phyloP scores from a whole-genome alignment of 2,797 vertebrate species.

The Acanthurus lineatus region DNA sequence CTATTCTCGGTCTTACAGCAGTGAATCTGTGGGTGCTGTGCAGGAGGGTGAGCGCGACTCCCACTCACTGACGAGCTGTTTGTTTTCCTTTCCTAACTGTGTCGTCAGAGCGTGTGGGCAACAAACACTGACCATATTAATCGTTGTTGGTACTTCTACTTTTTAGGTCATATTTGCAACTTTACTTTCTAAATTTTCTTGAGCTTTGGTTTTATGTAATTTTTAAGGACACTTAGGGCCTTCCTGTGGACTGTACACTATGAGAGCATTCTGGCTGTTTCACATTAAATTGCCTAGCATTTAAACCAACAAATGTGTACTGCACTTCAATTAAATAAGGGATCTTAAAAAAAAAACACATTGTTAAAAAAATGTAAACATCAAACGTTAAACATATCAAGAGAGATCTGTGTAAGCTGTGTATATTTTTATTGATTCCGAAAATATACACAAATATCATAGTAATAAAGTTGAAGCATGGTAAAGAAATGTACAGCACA shows the following conservation, averaged over 20 bases:
- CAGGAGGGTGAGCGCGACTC: not conserved
- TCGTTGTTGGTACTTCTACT: not conserved
- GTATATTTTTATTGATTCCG: conserved; percentile 84
- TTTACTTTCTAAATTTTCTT: too few species aligned
- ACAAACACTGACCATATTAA: not conserved
- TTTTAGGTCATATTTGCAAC: not conserved
- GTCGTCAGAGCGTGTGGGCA: conserved; percentile 11
- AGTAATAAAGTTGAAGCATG: conserved; percentile 82
- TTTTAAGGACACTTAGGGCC: too few species aligned
- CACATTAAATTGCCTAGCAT: not conserved
- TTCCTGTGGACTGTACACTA: too few species aligned
- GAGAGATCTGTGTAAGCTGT: conserved; percentile 55
- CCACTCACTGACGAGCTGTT: conserved; percentile 19
- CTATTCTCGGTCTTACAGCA: conserved; percentile 44
- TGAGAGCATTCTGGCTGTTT: not conserved
- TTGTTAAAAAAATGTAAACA: too few species aligned
- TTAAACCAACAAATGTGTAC: not conserved
- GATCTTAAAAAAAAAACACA: not conserved
- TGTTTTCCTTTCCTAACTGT: not conserved
- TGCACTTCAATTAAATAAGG: not conserved
- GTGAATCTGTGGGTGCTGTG: conserved; percentile 6
- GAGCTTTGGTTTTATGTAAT: too few species aligned
- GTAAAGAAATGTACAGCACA: conserved; percentile 80
- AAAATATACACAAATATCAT: conserved; percentile 86
- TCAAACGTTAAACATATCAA: conserved; percentile 1